These are phyloP conservation scores for Synanthedon myopaeformis DNA, from an alignment of 2,888 invertebrate genomes.

Conservation along the genomic window DNA sequence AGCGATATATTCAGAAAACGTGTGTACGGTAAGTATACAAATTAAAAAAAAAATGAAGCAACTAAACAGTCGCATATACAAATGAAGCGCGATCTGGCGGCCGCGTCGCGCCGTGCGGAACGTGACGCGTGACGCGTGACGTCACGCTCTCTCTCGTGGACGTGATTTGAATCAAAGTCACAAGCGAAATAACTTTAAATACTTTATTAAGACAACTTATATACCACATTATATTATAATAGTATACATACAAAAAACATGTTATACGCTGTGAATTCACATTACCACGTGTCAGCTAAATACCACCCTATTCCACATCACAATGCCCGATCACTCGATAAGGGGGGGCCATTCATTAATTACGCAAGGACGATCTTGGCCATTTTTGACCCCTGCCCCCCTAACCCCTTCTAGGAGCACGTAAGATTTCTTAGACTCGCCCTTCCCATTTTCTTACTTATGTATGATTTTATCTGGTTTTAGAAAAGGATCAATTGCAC, in stretches of 20 bases:
- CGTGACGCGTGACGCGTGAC: no score
- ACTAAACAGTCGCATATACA: slow-evolving; percentile 30
- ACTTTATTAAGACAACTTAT: slow-evolving; percentile 70
- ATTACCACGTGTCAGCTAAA: slow-evolving; percentile 64
- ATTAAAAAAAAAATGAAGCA: slow-evolving; percentile 1
- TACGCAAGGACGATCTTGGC: no score
- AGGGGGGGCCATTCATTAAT: no score
- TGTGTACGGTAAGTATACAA: slow-evolving; percentile 14
- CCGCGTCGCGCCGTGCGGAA: no score
- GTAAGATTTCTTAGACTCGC: no score
- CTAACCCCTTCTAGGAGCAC: no score
- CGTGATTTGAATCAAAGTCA: slow-evolving; percentile 47
- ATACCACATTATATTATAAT: slow-evolving; percentile 44
- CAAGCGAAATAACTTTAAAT: slow-evolving; percentile 66
- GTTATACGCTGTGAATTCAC: slow-evolving; percentile 61
- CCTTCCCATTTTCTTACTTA: no score
- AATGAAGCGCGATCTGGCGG: slow-evolving; percentile 25
- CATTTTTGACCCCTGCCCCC: no score
- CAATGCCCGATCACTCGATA: slow-evolving; percentile 55
- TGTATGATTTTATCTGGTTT: no score
- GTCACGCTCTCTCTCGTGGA: no score
- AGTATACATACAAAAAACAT: slow-evolving; percentile 67
- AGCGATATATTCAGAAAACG: slow-evolving; percentile 45
- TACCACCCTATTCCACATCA: slow-evolving; percentile 61
- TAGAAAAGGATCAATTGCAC: no score